Percentiles rank a stretch among this genome's conserved stretches.
phyloP scores from a whole-genome alignment of 2,888 invertebrate species.

The Eupithecia subumbrata region DNA sequence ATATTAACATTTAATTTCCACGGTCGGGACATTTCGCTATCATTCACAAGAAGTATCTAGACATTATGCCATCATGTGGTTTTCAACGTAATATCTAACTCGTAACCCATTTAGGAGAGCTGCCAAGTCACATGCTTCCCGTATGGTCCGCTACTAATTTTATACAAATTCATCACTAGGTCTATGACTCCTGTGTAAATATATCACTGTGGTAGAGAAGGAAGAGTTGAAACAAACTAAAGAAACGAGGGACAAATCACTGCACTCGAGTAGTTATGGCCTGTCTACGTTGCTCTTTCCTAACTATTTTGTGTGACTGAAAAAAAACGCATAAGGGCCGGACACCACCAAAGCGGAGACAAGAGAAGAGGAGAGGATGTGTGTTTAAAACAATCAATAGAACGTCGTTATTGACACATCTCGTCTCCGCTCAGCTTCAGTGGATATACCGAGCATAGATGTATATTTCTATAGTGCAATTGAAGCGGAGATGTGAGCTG shows the following conservation, averaged over 20 bases:
- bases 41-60: background rate
- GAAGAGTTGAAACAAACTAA: background rate
- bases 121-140: slow-evolving; percentile 12
- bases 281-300: background rate
- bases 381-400: too few relatives aligned
- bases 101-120: background rate
- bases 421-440: too few relatives aligned
- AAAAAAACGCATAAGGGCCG: too few relatives aligned
- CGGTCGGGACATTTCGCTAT: background rate
- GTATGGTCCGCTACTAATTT: background rate
- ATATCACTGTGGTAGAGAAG: background rate
- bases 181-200: slow-evolving; percentile 11
- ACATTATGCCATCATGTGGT: background rate
- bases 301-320: too few relatives aligned
- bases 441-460: too few relatives aligned
- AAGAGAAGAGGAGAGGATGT: too few relatives aligned
- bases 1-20: too few relatives aligned
- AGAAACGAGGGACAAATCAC: background rate
- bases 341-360: too few relatives aligned
- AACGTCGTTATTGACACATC: too few relatives aligned
- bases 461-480: too few relatives aligned
- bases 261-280: background rate
- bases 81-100: background rate
- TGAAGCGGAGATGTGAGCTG: too few relatives aligned
- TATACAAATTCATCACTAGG: slow-evolving; percentile 10